Conservation (phyloP, 1,140 invertebrate genomes). For the Grapholita molesta region DNA sequence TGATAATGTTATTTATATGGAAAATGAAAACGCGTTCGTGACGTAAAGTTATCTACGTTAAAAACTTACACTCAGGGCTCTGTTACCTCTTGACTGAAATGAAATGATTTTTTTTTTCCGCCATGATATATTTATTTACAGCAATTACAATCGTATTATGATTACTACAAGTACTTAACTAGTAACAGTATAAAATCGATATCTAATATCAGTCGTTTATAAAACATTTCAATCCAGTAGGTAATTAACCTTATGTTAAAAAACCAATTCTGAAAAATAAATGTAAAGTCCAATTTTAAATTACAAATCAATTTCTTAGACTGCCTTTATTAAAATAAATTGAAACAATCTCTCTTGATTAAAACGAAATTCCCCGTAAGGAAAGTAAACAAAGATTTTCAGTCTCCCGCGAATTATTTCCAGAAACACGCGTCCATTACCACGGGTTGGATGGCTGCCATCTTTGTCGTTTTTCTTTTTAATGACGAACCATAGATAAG, state of each 20-base stretch:
- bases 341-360: not conserved
- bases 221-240: too few species aligned
- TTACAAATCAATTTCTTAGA: not conserved
- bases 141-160: too few species aligned
- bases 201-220: too few species aligned
- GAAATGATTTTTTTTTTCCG: too few species aligned
- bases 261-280: not conserved
- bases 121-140: too few species aligned
- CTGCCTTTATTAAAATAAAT: not conserved
- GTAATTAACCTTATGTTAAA: not conserved
- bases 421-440: not conserved
- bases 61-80: too few species aligned
- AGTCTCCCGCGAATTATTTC: not conserved
- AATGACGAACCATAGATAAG: not conserved
- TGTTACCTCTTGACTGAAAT: too few species aligned
- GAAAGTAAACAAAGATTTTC: not conserved
- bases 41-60: too few species aligned
- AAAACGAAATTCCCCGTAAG: not conserved
- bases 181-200: too few species aligned
- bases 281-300: not conserved
- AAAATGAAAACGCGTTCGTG: too few species aligned
- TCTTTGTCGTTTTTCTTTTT: not conserved
- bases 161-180: too few species aligned
- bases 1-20: too few species aligned
- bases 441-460: not conserved